These are phyloP conservation scores for Melikaiella ostensackeni DNA, from an alignment of 2,888 invertebrate species.

Conservation along the genomic window DNA sequence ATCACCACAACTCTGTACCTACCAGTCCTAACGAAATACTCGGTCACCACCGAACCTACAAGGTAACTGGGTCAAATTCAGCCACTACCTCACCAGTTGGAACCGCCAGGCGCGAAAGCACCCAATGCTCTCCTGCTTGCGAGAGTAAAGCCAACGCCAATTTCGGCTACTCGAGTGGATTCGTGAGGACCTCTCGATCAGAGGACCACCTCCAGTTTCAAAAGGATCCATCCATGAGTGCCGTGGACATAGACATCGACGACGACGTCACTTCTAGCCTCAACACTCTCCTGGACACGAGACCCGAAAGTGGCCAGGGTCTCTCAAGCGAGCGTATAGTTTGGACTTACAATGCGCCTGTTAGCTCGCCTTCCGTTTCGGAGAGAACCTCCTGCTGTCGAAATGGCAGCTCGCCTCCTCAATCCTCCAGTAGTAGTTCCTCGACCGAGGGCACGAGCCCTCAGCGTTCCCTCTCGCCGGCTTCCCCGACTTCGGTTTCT, in stretches of 20 bases:
- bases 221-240: conserved; percentile 88
- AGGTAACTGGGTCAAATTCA: conserved; percentile 77
- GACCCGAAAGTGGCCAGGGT: conserved; percentile 81
- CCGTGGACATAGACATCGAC: conserved; percentile 94
- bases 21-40: conserved; percentile 84
- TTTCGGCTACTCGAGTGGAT: conserved; percentile 76
- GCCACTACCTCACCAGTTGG: conserved; percentile 80
- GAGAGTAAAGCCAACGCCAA: conserved; percentile 60
- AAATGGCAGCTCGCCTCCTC: conserved; percentile 80
- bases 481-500: conserved; percentile 91
- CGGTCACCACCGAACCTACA: conserved; percentile 79
- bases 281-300: conserved; percentile 92
- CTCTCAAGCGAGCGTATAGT: conserved; percentile 85
- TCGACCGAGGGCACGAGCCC: conserved; percentile 75
- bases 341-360: conserved; percentile 95
- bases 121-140: conserved; percentile 46
- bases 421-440: conserved; percentile 65
- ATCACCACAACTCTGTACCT: conserved; percentile 83
- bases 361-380: conserved; percentile 80
- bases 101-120: conserved; percentile 78
- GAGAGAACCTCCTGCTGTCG: conserved; percentile 80
- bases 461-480: conserved; percentile 84
- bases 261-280: conserved; percentile 96
- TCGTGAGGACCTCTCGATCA: conserved; percentile 92
- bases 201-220: conserved; percentile 94